Base-by-base conservation (phyloP, 2,113 vertebrate genomes). In the Empidonax alnorum region DNA sequence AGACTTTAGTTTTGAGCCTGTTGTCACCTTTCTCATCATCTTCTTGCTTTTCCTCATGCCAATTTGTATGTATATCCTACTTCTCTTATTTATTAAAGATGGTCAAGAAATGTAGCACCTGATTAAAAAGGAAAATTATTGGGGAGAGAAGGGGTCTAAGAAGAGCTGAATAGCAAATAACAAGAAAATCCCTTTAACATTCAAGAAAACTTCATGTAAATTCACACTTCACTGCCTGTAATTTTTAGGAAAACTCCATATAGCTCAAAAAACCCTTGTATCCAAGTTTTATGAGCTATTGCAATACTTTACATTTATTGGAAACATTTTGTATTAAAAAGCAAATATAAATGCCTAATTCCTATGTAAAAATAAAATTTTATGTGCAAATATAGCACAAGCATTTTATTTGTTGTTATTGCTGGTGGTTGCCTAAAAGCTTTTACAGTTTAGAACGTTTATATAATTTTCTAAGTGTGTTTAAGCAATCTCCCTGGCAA, bases 161-260 rank as follows among this genome's bases (percentile, higher is more conserved):
- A 84, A 33, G 3, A 9, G 15, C 15, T 35, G 56, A 75, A 87
- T 5, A 81, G 66, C 14, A 74, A 87, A 50, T 53, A 4, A 47
- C 13, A 78, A 58, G 47, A 77, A 94, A 90, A 75, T 62, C 20
- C 25, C 33, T 87, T 81, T 33, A 12, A 90, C 13, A 39, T 79
- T 79, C 47, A 92, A 59, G 47, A 47, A 42, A 92, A 72, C 23
- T 33, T 73, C 61, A 41, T 66, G 55, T 62, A 49, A 84, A 89
- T 94, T 90, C 94, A 94, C 46, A 90, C 67, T 91, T 74, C 21
- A 75, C 31, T 75, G 71, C 66, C n/a, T 66, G 9, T 73, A 59
- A 56, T 41, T 71, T 82, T 90, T 50, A 81, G 46, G n/a, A 77
- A 66, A 92, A 86, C 6, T 56, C 47, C 23, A 37, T 4, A 49